Percentiles rank a stretch among this genome's conserved stretches.
Conservation (phyloP, 1,140 invertebrate genomes). For the Diachasmimorpha longicaudata region DNA sequence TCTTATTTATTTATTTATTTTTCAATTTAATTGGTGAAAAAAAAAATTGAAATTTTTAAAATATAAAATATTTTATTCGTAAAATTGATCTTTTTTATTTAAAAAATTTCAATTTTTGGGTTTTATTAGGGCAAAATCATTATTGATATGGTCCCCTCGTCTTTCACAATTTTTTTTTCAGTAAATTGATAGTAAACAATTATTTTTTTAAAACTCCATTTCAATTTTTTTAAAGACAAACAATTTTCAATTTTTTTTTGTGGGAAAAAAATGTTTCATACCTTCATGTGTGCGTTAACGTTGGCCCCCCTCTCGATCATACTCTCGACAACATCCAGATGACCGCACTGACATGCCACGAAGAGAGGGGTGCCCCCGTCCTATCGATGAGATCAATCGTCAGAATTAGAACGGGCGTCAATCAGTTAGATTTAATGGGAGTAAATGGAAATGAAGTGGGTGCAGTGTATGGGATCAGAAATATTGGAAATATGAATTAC, state of each 20-base stretch:
- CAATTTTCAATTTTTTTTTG: background rate
- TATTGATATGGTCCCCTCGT: no score
- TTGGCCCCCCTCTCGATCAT: slow-evolving; percentile 80
- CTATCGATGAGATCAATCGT: slow-evolving; percentile 60
- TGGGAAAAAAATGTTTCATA: slow-evolving; percentile 45
- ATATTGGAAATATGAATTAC: slow-evolving; percentile 35
- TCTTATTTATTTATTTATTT: no score
- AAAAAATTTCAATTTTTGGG: no score
- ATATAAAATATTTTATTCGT: no score
- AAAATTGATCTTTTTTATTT: no score
- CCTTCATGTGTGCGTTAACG: slow-evolving; percentile 87
- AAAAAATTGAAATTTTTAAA: no score
- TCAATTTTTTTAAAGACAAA: no score
- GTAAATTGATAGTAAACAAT: no score
- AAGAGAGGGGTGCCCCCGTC: slow-evolving; percentile 92
- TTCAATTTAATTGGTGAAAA: no score
- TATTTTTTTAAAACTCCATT: no score
- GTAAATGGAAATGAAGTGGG: background rate
- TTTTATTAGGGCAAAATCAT: no score
- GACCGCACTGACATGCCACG: slow-evolving; percentile 90
- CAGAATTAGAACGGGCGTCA: background rate
- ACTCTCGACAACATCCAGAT: slow-evolving; percentile 84
- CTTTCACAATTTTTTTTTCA: no score
- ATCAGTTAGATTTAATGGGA: background rate
- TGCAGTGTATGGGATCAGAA: slow-evolving; percentile 1